phyloP scores from a whole-genome alignment of 2,888 invertebrate species.

The Ganaspis brasiliensis region DNA sequence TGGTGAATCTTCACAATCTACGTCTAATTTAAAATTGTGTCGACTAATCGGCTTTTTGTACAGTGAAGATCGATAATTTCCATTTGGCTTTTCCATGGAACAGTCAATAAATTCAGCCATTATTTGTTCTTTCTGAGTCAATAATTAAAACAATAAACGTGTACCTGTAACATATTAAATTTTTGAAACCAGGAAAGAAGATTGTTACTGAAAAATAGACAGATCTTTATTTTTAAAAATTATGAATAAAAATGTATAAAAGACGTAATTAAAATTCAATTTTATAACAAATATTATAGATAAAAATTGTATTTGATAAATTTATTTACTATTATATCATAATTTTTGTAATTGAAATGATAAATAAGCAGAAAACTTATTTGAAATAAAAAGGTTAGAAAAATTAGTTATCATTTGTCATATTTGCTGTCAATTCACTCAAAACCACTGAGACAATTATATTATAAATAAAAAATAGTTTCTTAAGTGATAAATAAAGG shows the following conservation, averaged over 20 bases:
- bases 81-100: slow-evolving; percentile 12
- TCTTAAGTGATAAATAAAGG: not conserved
- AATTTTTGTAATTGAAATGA: too few species aligned
- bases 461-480: not conserved
- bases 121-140: not conserved
- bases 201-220: too few species aligned
- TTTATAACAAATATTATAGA: too few species aligned
- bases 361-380: too few species aligned
- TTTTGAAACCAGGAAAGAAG: too few species aligned
- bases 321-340: too few species aligned
- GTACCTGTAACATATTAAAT: not conserved
- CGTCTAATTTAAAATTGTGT: slow-evolving; percentile 71
- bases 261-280: too few species aligned
- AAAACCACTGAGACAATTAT: not conserved
- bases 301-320: too few species aligned
- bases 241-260: too few species aligned
- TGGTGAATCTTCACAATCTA: slow-evolving; percentile 70
- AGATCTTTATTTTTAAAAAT: too few species aligned
- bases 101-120: slow-evolving; percentile 6
- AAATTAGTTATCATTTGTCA: not conserved
- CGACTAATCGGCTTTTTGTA: slow-evolving; percentile 77
- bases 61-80: slow-evolving; percentile 62
- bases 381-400: slow-evolving; percentile 4
- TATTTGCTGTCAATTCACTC: too few species aligned
- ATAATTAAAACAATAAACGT: not conserved